Evolutionary conservation across 2,113 vertebrate genomes (phyloP).

Genomic region (Neolamprologus variostigma): DNA sequence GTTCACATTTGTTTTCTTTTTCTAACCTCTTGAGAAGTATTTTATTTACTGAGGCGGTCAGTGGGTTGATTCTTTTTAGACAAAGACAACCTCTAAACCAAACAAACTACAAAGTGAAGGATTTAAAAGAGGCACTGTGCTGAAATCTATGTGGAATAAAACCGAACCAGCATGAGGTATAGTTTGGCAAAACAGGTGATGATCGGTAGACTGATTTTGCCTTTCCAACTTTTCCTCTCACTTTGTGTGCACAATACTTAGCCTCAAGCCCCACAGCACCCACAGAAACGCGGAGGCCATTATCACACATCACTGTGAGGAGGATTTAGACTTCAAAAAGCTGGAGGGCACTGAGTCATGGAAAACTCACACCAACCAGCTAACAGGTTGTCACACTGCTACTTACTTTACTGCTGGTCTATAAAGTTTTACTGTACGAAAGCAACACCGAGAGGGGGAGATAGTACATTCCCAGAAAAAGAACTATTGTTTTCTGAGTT

Average conservation of each 20-base stretch:
- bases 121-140: not conserved
- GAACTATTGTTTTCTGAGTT: not conserved
- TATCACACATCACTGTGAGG: conserved; percentile 45
- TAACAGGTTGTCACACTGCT: conserved; percentile 36
- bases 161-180: not conserved
- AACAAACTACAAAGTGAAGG: not conserved
- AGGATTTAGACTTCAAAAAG: conserved; percentile 43
- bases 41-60: not conserved
- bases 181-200: not conserved
- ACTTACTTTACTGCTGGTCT: conserved; percentile 20
- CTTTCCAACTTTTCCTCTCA: conserved; percentile 32
- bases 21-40: not conserved
- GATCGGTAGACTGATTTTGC: conserved; percentile 16
- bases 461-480: not conserved
- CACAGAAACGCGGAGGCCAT: conserved; percentile 50
- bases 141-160: not conserved
- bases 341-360: conserved; percentile 48
- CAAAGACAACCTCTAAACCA: not conserved
- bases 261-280: conserved; percentile 30
- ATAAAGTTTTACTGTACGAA: conserved; percentile 23
- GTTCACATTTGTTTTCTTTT: not conserved
- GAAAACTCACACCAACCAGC: conserved; percentile 44
- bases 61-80: not conserved
- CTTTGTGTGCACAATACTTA: conserved; percentile 33
- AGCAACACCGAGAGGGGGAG: not conserved